Conservation (phyloP, 1,140 invertebrate genomes). For the Apis mellifera region DNA sequence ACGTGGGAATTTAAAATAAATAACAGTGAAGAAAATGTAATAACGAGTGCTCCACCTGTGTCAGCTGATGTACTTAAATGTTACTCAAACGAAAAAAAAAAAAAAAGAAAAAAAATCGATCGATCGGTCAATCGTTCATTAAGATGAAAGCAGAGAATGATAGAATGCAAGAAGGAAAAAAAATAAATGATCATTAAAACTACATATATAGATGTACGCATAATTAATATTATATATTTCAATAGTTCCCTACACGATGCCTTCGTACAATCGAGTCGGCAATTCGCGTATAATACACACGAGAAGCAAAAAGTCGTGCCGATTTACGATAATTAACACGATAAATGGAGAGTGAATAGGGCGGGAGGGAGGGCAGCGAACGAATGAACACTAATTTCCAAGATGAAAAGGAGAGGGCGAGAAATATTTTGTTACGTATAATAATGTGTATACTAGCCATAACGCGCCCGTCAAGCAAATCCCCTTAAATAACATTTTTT, state of each 20-base stretch:
- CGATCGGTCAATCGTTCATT: conserved; percentile 63
- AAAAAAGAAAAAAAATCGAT: conserved; percentile 43
- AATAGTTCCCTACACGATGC: conserved; percentile 61
- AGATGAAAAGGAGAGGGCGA: conserved; percentile 6
- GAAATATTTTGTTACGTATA: conserved; percentile 50
- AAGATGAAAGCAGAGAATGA: conserved; percentile 2
- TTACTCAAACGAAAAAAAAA: conserved; percentile 30
- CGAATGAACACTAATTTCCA: conserved; percentile 13
- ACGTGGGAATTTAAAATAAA: background rate
- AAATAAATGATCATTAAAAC: conserved; percentile 32
- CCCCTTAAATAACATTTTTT: background rate
- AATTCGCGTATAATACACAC: conserved; percentile 40
- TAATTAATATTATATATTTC: conserved; percentile 47
- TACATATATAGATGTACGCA: conserved; percentile 48
- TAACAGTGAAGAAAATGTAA: background rate
- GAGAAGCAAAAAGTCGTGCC: conserved; percentile 6
- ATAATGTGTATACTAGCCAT: conserved; percentile 10
- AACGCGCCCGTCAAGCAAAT: conserved; percentile 18
- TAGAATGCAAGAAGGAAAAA: background rate
- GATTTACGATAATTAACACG: conserved; percentile 14
- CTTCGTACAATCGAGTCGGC: conserved; percentile 70
- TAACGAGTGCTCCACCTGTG: conserved; percentile 67
- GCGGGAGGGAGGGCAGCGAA: conserved; percentile 22
- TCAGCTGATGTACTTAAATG: conserved; percentile 62
- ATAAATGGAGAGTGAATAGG: background rate